Evolutionary conservation across 2,888 invertebrate genomes (phyloP), one percentile per base, ranked within the genome.

Genomic region (Neocrepidodera transversa): DNA sequence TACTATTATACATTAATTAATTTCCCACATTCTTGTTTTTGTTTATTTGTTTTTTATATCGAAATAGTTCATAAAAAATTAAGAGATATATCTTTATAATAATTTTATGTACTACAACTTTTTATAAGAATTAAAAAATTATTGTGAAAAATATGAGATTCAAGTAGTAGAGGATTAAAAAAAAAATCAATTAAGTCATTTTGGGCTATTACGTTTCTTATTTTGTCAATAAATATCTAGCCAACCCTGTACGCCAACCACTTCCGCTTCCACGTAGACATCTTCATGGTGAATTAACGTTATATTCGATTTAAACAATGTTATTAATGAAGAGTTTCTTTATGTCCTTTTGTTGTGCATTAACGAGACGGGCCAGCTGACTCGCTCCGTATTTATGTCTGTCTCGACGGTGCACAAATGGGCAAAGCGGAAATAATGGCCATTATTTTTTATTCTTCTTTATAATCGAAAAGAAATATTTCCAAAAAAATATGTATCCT

Each of bases 321-420:
- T 64, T 52, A 64, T 62, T 61, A 64, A 61, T 58, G 63, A 61
- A 58, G 42, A 53, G 49, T 47, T 55, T 58, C 56, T 59, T 59
- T 50, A 50, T 59, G 59, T 64, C 56, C 53, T 59, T n/a, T 57
- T 59, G 54, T 59, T 59, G 57, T 40, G 32, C 38, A 28, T 53
- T 58, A 60, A 58, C 60, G 52, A 62, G 59, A 54, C 45, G 47
- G 51, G 60, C 58, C 60, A 63, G 63, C 62, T 62, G 62, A 59
- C 62, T 49, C 26, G 2, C 16, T 38, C 1, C 51, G 23, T 52
- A 50, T n/a, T n/a, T 55, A 58, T 54, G 52, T 28, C 32, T 6
- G 11, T 32, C 11, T 13, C 32, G 32, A 2, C 32, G 3, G 32
- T 32, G 32, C 32, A 32, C 13, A 32, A 32, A 32, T n/a, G 6